A percentile compares a stretch with the other conserved stretches of the same genome.
These are phyloP conservation scores for Sphecodes monilicornis DNA, from an alignment of 2,888 invertebrate genomes.

Conservation along the genomic window DNA sequence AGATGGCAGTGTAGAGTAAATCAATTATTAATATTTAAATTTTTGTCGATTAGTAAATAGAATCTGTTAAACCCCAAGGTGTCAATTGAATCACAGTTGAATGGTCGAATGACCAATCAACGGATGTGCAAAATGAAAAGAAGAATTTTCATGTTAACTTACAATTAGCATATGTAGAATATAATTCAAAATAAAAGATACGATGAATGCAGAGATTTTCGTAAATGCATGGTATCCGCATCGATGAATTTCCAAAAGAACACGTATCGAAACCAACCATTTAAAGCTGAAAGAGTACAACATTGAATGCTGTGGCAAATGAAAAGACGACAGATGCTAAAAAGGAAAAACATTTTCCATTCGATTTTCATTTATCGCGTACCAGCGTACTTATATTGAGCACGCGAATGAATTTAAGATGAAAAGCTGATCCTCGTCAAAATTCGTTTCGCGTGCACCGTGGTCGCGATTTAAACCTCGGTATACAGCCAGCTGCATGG, in stretches of 20 bases:
- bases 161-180: background rate
- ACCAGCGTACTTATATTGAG: background rate
- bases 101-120: too few species aligned
- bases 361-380: slow-evolving; percentile 20
- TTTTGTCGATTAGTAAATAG: too few species aligned
- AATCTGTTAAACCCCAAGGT: too few species aligned
- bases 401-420: slow-evolving; percentile 33
- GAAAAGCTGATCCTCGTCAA: slow-evolving; percentile 61
- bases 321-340: background rate
- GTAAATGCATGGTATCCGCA: background rate
- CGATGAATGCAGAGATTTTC: background rate
- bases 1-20: too few species aligned
- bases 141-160: background rate
- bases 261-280: background rate
- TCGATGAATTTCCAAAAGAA: background rate
- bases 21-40: too few species aligned
- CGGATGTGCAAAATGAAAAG: background rate
- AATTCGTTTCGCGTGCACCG: slow-evolving; percentile 58
- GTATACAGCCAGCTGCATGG: slow-evolving; percentile 54
- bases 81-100: too few species aligned
- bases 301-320: background rate
- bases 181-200: background rate
- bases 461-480: slow-evolving; percentile 61
- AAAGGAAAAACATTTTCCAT: background rate
- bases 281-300: too few species aligned